Percentiles rank a stretch among this genome's conserved stretches.
Evolutionary conservation across 2,888 invertebrate species (phyloP).

Genomic region (Latrodectus hesperus): DNA sequence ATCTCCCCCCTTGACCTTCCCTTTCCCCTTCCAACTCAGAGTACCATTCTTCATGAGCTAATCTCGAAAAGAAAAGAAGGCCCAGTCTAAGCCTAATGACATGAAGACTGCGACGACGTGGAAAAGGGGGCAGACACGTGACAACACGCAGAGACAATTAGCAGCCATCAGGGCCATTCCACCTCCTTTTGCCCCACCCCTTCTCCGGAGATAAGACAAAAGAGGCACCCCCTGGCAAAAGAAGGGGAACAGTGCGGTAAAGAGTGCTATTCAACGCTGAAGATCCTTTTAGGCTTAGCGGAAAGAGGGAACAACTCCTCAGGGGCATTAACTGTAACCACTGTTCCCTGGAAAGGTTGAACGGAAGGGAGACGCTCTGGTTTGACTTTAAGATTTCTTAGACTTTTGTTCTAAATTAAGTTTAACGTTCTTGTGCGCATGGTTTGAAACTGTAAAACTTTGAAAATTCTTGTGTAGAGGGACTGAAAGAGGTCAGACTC

Average conservation of each 20-base stretch:
- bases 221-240: background rate
- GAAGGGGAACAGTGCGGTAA: background rate
- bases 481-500: too few relatives aligned
- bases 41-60: too few relatives aligned
- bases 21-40: too few relatives aligned
- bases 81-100: background rate
- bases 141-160: conserved; percentile 60
- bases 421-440: conserved; percentile 1
- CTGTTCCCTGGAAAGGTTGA: conserved; percentile 27
- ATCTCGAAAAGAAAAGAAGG: too few relatives aligned
- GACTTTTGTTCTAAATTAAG: conserved; percentile 19
- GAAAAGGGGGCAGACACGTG: conserved; percentile 42
- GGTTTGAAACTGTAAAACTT: too few relatives aligned
- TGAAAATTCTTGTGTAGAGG: too few relatives aligned
- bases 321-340: conserved; percentile 26
- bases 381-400: conserved; percentile 25
- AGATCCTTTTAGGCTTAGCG: conserved; percentile 17
- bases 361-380: background rate
- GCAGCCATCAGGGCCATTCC: conserved; percentile 22
- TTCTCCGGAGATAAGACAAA: conserved; percentile 32
- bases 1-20: too few relatives aligned
- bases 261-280: background rate
- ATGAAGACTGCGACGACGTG: background rate
- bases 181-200: background rate
- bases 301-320: conserved; percentile 11